Base-by-base conservation (phyloP, 2,888 invertebrate genomes). In the Timema cristinae region DNA sequence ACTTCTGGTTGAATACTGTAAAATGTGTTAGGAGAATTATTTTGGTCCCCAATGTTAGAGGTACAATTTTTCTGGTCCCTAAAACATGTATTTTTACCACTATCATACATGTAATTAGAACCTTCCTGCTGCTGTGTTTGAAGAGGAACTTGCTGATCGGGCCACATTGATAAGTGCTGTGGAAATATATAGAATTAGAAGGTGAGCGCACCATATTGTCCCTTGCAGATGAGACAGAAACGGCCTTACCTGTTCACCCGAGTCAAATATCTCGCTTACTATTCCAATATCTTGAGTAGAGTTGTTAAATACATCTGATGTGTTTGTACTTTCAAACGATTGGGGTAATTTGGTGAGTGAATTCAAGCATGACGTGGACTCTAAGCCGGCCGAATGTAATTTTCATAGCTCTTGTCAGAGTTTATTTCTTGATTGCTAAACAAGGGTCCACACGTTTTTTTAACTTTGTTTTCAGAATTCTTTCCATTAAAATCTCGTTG, bases 341-440 rank as follows among this genome's bases (percentile, higher is more conserved):
- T 77, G 77, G n/a, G 73, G 72, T 32, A 71, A 61, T 32, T 32
- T 32, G 32, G 32, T 32, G 66, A 70, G 66, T 54, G 68, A 68
- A 52, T 50, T 69, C 32, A 52, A 71, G 51, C 63, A 32, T 11
- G 56, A 51, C 47, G 71, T 54, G 66, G 71, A 61, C 11, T 61
- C 69, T 49, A 67, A 16, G 51, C 61, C 68, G 7, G 66, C 68
- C 8, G 50, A 7, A 51, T 73, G 68, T 88, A 85, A n/a, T 89
- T 91, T 0, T 71, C 71, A 16, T 50, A 48, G n/a, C 71, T 68
- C 70, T 66, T 66, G 50, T 66, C 66, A 51, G 32, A 32, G 32
- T 48, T 68, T 32, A 32, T 32, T 32, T 32, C 32, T 32, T 32
- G 32, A 32, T 32, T 32, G 32, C 32, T 32, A 32, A 32, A 32